Evolutionary conservation across 2,113 vertebrate species (phyloP).

Genomic region (Nibea coibor): DNA sequence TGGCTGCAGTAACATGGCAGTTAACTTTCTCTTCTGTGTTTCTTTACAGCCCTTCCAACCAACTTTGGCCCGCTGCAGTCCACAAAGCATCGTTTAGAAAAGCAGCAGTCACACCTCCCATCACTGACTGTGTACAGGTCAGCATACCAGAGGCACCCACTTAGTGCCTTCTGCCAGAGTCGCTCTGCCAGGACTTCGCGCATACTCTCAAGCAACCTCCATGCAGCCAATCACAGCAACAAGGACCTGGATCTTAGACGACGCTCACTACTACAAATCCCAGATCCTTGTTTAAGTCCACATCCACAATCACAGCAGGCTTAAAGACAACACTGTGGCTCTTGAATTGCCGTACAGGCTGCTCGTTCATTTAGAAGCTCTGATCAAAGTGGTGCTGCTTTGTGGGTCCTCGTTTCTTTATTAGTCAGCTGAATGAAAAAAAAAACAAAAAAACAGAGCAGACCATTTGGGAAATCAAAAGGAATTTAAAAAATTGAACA

Average conservation of each 20-base stretch:
- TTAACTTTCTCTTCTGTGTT: constrained; percentile 50
- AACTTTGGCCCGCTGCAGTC: constrained; percentile 79
- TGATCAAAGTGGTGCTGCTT: constrained; percentile 16
- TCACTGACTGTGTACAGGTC: constrained; percentile 71
- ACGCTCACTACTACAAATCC: constrained; percentile 57
- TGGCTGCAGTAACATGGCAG: constrained; percentile 57
- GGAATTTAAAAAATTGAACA: constrained; percentile 39
- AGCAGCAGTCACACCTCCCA: constrained; percentile 27
- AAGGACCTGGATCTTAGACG: constrained; percentile 70
- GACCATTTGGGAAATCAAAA: constrained; percentile 47
- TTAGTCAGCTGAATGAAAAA: constrained; percentile 1
- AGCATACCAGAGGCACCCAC: constrained; percentile 68
- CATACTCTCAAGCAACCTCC: constrained; percentile 69
- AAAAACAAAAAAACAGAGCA: background rate
- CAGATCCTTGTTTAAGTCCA: constrained; percentile 49
- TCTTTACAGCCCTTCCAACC: constrained; percentile 82
- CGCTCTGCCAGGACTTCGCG: constrained; percentile 55
- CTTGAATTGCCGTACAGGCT: background rate
- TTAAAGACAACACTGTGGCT: constrained; percentile 8
- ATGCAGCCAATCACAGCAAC: constrained; percentile 62
- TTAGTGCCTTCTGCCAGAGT: constrained; percentile 63
- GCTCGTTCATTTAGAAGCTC: constrained; percentile 24
- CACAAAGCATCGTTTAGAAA: constrained; percentile 67
- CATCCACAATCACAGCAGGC: constrained; percentile 37
- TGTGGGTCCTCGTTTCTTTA: constrained; percentile 6